Base-by-base conservation (phyloP, 2,888 invertebrate species). In the Fabriciana adippe region DNA sequence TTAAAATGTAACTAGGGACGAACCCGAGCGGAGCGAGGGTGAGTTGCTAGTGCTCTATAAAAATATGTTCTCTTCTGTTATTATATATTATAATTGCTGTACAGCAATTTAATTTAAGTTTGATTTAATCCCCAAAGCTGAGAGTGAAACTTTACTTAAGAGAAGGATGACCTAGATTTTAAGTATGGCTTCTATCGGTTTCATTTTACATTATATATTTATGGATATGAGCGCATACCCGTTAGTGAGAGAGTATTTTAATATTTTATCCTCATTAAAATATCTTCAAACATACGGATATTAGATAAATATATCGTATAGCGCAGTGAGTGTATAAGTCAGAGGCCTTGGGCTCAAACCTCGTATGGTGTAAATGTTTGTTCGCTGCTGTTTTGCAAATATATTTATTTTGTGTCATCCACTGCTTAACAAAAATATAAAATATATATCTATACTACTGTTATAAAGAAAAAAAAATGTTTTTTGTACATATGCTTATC, bases 131-230 rank as follows among this genome's bases (percentile, higher is more conserved):
- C 48, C 15, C 1, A 26, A 47, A 59, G 48, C 5, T 47, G n/a
- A n/a, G 21, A 59, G 59, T 48, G 59, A 48, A 59, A 48, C 47
- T 47, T 47, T n/a, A 31, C 59, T 59, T 26, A 26, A 59, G 48
- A 31, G 57, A 16, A 48, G 59, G 26, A 31, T 48, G 59, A 47
- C 47, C 59, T n/a, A 59, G 59, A 56, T 67, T 63, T 15, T 53
- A 63, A 67, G 50, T 50, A 56, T 55, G 26, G 26, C 51, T 62
- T 51, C 16, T 59, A n/a, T 48, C 47, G 26, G 59, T 59, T 26
- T 48, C 59, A 59, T 59, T 59, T 35, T 48, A 48, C 13, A 59
- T 48, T 47, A 59, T 47, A 59, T 59, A 59, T 48, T 59, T 26
- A 59, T 48, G 48, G 59, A 59, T 59, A 0, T 57, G 6, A 26